Evolutionary conservation across 2,113 vertebrate genomes (phyloP).

Genomic region (Erythrocercus mccallii): DNA sequence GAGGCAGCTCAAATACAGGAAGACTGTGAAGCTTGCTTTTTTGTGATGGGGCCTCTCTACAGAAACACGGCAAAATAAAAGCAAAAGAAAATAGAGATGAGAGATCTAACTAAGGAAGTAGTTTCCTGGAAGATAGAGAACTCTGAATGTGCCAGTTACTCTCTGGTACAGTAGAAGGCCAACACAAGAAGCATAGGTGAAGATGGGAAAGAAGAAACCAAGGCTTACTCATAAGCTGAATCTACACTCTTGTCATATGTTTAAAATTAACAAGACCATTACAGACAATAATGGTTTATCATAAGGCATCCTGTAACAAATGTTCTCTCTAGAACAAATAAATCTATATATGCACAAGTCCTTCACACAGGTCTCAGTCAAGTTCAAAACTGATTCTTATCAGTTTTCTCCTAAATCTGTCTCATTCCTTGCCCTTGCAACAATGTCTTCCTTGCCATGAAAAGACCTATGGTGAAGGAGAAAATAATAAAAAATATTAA

Average conservation of each 20-base stretch:
- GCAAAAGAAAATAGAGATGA: background rate
- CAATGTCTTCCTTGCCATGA: background rate
- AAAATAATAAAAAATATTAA: background rate
- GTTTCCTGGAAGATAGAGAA: background rate
- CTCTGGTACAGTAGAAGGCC: background rate
- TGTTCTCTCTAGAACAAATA: background rate
- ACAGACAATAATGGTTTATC: background rate
- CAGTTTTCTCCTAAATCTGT: background rate
- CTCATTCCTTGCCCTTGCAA: background rate
- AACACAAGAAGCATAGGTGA: background rate
- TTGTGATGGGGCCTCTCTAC: background rate
- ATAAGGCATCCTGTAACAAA: background rate
- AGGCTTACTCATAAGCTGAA: background rate
- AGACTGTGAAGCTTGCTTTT: background rate
- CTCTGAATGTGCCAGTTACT: background rate
- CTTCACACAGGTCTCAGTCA: background rate
- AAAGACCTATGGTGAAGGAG: background rate
- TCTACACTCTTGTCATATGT: background rate
- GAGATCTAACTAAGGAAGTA: background rate
- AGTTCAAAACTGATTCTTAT: background rate
- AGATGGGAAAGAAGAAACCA: background rate
- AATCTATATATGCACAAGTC: background rate
- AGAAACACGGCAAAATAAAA: background rate
- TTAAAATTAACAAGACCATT: background rate
- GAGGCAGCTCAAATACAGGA: background rate